Evolutionary conservation across 1,140 invertebrate genomes (phyloP).

Genomic region (Mactra quadrangularis): DNA sequence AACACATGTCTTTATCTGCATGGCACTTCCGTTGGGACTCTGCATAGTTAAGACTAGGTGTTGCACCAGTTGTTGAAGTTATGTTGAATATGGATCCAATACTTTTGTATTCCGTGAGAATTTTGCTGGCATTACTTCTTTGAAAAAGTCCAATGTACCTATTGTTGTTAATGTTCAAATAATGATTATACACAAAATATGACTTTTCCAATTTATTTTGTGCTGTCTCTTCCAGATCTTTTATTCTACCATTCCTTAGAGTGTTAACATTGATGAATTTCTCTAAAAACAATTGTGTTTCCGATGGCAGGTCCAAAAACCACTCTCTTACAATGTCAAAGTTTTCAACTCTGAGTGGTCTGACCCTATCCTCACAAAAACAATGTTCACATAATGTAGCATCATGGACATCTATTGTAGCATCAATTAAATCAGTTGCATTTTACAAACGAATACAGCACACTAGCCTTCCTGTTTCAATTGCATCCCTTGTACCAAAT

Average conservation of each 20-base stretch:
- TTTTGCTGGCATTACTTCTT: constrained; percentile 21
- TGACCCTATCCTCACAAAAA: too few species aligned
- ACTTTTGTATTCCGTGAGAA: constrained; percentile 20
- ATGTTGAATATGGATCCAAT: constrained; percentile 24
- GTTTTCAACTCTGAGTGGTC: not conserved
- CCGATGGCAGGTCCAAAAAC: constrained; percentile 2
- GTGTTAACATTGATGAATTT: not conserved
- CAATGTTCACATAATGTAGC: too few species aligned
- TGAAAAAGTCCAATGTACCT: constrained; percentile 36
- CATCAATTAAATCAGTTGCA: too few species aligned
- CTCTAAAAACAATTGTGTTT: constrained; percentile 10
- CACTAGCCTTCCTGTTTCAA: too few species aligned
- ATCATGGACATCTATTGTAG: too few species aligned
- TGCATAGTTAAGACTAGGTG: constrained; percentile 12
- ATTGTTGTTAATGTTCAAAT: constrained; percentile 19
- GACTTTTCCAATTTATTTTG: not conserved
- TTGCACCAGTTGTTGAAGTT: constrained; percentile 18
- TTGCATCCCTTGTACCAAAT: too few species aligned
- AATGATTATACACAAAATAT: not conserved
- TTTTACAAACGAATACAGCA: too few species aligned
- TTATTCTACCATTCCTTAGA: not conserved
- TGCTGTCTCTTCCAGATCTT: not conserved
- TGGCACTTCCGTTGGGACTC: constrained; percentile 30
- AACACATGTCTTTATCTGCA: constrained; percentile 13
- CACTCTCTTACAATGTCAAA: constrained; percentile 15